Conservation (phyloP, 2,113 vertebrate species). For the Cathartes aura region DNA sequence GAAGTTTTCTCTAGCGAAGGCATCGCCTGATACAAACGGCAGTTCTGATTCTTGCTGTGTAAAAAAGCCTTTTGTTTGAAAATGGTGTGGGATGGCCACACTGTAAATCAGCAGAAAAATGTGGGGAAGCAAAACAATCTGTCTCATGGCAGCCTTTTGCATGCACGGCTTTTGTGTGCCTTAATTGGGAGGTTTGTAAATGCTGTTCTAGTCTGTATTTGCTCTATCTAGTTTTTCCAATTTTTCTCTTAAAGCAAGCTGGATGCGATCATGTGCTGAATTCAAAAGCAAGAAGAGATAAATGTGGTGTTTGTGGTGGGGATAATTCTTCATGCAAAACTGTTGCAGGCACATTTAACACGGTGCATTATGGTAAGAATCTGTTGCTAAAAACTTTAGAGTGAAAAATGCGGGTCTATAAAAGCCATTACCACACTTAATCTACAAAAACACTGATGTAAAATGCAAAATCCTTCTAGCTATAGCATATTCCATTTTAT, state of each 20-base stretch:
- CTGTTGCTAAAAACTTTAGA: conserved; percentile 32
- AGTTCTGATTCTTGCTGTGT: not conserved
- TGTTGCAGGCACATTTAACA: conserved; percentile 92
- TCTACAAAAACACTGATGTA: conserved; percentile 14
- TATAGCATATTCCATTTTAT: not conserved
- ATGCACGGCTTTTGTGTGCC: conserved; percentile 17
- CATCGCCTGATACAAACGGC: not conserved
- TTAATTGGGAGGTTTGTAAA: conserved; percentile 55
- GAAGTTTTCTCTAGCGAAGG: not conserved
- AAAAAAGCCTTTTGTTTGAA: not conserved
- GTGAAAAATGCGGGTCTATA: conserved; percentile 31
- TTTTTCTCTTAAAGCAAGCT: conserved; percentile 90
- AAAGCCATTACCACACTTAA: conserved; percentile 23
- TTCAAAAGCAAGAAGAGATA: conserved; percentile 98
- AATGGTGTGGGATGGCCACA: not conserved
- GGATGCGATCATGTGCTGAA: conserved; percentile 98
- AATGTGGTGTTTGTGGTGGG: conserved; percentile 96
- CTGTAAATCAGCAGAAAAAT: conserved; percentile 5
- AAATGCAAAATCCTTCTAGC: conserved; percentile 13
- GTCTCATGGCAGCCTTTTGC: not conserved
- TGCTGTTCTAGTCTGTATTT: conserved; percentile 51
- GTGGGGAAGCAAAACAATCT: not conserved
- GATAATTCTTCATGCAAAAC: conserved; percentile 99
- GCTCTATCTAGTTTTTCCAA: conserved; percentile 52
- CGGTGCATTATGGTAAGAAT: conserved; percentile 91